Conservation (phyloP, 2,113 vertebrate species). For the Lamprotornis superbus region DNA sequence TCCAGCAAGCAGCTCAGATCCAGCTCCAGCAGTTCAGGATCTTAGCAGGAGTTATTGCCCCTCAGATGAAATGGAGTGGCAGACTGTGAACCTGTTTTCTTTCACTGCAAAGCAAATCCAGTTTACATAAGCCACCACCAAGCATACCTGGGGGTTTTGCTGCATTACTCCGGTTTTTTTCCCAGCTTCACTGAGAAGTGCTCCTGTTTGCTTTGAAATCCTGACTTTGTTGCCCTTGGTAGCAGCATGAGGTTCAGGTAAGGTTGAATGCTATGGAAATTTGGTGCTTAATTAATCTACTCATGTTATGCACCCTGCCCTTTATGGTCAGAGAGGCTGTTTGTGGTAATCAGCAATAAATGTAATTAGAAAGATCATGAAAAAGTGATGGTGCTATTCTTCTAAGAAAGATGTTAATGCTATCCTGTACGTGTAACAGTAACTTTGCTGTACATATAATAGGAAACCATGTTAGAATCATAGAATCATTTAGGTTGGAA, state of each 20-base stretch:
- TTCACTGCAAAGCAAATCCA: neutral
- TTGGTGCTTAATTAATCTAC: slow-evolving; percentile 11
- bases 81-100: neutral
- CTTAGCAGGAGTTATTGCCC: neutral
- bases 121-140: neutral
- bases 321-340: neutral
- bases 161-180: neutral
- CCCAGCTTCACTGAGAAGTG: neutral
- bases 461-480: neutral
- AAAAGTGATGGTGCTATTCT: neutral
- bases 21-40: neutral
- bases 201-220: neutral
- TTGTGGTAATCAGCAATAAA: slow-evolving; percentile 2
- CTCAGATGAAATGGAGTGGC: neutral
- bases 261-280: neutral
- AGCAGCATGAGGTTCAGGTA: neutral
- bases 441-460: neutral
- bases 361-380: neutral
- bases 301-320: neutral
- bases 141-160: neutral
- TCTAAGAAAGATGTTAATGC: neutral
- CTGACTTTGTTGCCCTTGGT: neutral
- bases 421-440: neutral
- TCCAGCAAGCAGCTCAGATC: neutral
- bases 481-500: neutral